Evolutionary conservation across 2,888 invertebrate species (phyloP).

Genomic region (Leuctra nigra): DNA sequence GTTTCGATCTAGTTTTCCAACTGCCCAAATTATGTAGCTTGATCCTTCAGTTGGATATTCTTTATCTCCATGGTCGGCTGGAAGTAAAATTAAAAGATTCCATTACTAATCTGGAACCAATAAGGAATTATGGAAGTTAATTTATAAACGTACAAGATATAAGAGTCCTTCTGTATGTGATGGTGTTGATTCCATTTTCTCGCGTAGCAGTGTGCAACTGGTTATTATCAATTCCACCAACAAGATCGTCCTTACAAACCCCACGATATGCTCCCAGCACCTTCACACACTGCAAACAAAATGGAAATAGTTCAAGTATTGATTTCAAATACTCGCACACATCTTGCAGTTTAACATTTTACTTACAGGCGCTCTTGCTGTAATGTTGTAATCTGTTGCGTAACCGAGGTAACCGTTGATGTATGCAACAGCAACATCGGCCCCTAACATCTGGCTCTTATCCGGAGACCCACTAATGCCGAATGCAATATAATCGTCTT

Average conservation of each 20-base stretch:
- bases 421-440: conserved; percentile 74
- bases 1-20: conserved; percentile 69
- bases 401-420: conserved; percentile 65
- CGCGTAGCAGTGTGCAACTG: conserved; percentile 69
- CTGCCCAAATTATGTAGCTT: conserved; percentile 70
- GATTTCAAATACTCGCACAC: no score
- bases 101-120: background rate
- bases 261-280: conserved; percentile 80
- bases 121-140: background rate
- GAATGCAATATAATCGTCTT: conserved; percentile 81
- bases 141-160: conserved; percentile 55
- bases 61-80: conserved; percentile 72
- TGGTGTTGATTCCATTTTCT: conserved; percentile 67
- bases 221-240: conserved; percentile 75
- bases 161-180: conserved; percentile 70
- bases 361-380: conserved; percentile 69
- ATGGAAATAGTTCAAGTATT: background rate
- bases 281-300: conserved; percentile 60
- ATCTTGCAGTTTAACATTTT: background rate
- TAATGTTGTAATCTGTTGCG: conserved; percentile 78
- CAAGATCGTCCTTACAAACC: conserved; percentile 75
- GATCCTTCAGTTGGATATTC: conserved; percentile 57
- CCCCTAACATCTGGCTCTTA: conserved; percentile 72
- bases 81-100: conserved; percentile 26
- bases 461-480: conserved; percentile 72